Conservation (phyloP, 2,888 invertebrate species). For the Agelastica alni region DNA sequence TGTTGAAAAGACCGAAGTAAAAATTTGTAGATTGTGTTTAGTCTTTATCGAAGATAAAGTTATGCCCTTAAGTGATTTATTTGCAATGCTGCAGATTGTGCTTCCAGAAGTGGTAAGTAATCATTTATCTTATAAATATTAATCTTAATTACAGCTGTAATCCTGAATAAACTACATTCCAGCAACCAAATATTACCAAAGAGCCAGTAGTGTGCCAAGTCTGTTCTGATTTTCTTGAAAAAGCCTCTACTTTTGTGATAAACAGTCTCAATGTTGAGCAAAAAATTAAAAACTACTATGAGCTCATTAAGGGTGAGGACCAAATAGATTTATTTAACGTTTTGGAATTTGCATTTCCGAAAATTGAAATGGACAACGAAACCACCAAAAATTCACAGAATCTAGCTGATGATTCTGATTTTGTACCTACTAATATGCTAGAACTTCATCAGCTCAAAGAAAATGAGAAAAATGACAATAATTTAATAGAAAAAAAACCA, state of each 20-base stretch:
- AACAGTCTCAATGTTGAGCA: constrained; percentile 34
- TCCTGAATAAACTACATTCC: too few species aligned
- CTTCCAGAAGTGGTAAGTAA: constrained; percentile 34
- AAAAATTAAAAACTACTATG: constrained; percentile 35
- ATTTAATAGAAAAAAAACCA: constrained; percentile 4
- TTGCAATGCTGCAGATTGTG: constrained; percentile 35
- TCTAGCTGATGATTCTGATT: constrained; percentile 20
- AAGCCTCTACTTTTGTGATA: constrained; percentile 32
- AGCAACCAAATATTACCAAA: constrained; percentile 35
- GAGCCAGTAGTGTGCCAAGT: constrained; percentile 33
- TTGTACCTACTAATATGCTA: constrained; percentile 22
- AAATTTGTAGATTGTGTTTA: constrained; percentile 35
- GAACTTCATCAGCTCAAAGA: constrained; percentile 20
- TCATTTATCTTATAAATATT: too few species aligned
- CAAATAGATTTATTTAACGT: constrained; percentile 33
- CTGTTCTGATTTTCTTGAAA: constrained; percentile 32
- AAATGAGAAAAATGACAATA: background rate
- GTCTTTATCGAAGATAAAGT: constrained; percentile 33
- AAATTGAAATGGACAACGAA: constrained; percentile 34
- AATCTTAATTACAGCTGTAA: too few species aligned
- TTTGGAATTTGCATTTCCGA: constrained; percentile 36
- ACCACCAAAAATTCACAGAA: constrained; percentile 11
- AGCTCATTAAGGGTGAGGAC: constrained; percentile 24
- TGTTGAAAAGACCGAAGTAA: constrained; percentile 24
- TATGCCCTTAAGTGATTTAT: constrained; percentile 26